Percentiles rank a stretch among this genome's conserved stretches.
phyloP scores from a whole-genome alignment of 2,113 vertebrate genomes.

The Phyllostomus discolor region DNA sequence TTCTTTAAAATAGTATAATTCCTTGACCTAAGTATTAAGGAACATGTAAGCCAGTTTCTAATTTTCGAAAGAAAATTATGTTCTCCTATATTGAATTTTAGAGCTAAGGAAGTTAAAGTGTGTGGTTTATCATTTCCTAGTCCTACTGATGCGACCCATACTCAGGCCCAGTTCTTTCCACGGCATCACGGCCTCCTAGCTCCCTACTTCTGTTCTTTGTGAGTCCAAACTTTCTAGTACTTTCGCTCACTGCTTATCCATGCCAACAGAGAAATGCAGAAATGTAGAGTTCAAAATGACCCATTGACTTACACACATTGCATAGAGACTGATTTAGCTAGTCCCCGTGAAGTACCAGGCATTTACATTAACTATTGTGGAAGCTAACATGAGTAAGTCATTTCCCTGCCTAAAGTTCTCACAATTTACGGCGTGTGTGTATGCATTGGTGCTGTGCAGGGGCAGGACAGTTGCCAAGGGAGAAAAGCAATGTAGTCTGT shows the following conservation, averaged over 20 bases:
- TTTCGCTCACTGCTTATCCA: neutral
- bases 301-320: neutral
- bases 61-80: neutral
- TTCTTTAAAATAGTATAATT: neutral
- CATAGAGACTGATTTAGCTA: neutral
- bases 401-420: neutral
- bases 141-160: rapidly evolving
- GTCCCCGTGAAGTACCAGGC: too few species aligned
- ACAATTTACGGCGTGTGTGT: neutral
- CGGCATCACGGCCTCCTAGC: too few species aligned
- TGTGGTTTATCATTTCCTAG: neutral
- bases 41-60: neutral
- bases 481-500: neutral
- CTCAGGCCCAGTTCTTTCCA: neutral
- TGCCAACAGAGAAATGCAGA: neutral
- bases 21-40: neutral
- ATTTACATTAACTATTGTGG: neutral
- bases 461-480: neutral
- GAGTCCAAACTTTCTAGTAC: neutral
- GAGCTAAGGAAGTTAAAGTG: neutral
- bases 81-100: neutral
- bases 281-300: neutral
- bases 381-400: neutral
- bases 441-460: neutral
- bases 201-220: neutral